A percentile compares a stretch with the other conserved stretches of the same genome.
Evolutionary conservation across 2,888 invertebrate genomes (phyloP).

Genomic region (Danaus chrysippus): DNA sequence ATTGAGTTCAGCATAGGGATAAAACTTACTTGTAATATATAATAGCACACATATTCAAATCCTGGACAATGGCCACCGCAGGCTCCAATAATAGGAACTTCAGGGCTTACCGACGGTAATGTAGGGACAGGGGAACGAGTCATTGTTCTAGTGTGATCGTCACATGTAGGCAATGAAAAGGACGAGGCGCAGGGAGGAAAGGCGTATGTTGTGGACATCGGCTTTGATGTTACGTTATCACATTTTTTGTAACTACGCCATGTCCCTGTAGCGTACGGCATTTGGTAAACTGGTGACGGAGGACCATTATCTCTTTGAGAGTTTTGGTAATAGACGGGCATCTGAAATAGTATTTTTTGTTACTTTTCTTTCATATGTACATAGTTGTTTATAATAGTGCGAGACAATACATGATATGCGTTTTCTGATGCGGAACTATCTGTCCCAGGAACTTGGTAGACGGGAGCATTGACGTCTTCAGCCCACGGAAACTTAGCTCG

Average conservation of each 20-base stretch:
- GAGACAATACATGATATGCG: slow-evolving; percentile 63
- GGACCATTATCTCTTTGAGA: slow-evolving; percentile 59
- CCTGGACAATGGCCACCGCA: slow-evolving; percentile 85
- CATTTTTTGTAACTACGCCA: slow-evolving; percentile 60
- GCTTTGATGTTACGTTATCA: slow-evolving; percentile 46
- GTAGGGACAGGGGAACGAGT: slow-evolving; percentile 58
- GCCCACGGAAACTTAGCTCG: slow-evolving; percentile 73
- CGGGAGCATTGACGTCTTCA: slow-evolving; percentile 60
- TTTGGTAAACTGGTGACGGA: slow-evolving; percentile 71
- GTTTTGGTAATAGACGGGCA: slow-evolving; percentile 64
- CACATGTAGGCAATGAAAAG: slow-evolving; percentile 66
- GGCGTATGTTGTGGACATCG: slow-evolving; percentile 50
- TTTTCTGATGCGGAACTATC: slow-evolving; percentile 75
- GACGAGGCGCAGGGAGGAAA: slow-evolving; percentile 69
- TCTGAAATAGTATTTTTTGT: slow-evolving; percentile 43
- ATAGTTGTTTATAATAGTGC: neutral
- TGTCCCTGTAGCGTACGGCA: slow-evolving; percentile 65
- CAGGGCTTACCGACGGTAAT: slow-evolving; percentile 62
- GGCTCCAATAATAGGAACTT: slow-evolving; percentile 80
- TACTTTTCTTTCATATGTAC: neutral
- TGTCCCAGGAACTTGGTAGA: slow-evolving; percentile 66
- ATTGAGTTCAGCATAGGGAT: too few species aligned
- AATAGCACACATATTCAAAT: slow-evolving; percentile 85
- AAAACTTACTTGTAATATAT: slow-evolving; percentile 80
- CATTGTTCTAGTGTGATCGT: slow-evolving; percentile 46